Base-by-base conservation (phyloP, 1,140 invertebrate species). In the Chionoecetes opilio region DNA sequence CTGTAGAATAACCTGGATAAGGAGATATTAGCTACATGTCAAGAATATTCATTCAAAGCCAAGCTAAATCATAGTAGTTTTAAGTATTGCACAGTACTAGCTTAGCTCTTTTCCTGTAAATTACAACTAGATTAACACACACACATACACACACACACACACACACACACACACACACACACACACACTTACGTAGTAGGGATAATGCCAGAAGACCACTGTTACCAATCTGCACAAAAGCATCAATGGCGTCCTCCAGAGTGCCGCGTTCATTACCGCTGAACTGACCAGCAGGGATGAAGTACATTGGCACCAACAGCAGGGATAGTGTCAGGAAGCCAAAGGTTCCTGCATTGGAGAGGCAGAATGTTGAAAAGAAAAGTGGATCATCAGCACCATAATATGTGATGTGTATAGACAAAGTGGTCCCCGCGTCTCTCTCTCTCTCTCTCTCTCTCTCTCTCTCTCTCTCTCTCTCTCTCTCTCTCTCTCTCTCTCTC, bases 151-250 rank as follows among this genome's bases (percentile, higher is more conserved):
- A n/a, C n/a, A n/a, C n/a, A n/a, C n/a, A 9, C 85, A 14, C 8
- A 31, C 31, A 86, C 9, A 8, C 9, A 37, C 31, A 17, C 35
- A 34, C 31, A 86, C 31, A 32, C 85, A 31, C 6, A 87, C 31
- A 89, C 21, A 35, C 21, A 89, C 26, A 88, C 90, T 88, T 37
- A 95, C 94, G 26, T 17, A 92, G 8, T 29, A 95, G 26, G 34
- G 90, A 84, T 0, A 37, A 17, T 17, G 92, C 46, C 0, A 95
- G 53, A n/a, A 88, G 21, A 14, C 82, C 90, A 37, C 41, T 95
- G 94, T 95, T 95, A 31, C 82, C 38, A 14, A 95, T 82, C 94
- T 95, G 94, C 26, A 95, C 46, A 53, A 95, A 95, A 32, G 94
- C 94, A 29, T 95, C 94, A 2, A 92, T 87, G 82, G 90, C 46